Base-by-base conservation (phyloP, 2,888 invertebrate genomes). In the Tetranychus piercei region DNA sequence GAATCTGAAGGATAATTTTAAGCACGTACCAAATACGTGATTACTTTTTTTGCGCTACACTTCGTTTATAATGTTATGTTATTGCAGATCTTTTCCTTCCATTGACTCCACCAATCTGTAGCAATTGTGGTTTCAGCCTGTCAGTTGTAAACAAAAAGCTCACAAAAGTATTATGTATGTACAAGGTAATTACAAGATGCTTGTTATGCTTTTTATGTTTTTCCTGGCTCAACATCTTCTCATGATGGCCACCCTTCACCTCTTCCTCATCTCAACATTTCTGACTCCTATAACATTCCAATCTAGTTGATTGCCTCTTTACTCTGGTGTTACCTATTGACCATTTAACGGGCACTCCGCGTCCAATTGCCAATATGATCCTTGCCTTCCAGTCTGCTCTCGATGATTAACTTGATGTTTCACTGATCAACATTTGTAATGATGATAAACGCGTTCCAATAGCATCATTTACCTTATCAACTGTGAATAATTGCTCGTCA, bases 141-240 rank as follows among this genome's bases (percentile, higher is more conserved):
- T 34, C 34, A 34, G 34, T 34, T 34, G 34, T 34, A 34, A 34
- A 34, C 34, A 34, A 34, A 34, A 34, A n/a, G n/a, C n/a, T n/a
- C n/a, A n/a, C n/a, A n/a, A n/a, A n/a, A 34, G 34, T 34, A 34
- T 34, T 55, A 15, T 55, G 55, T 55, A 55, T 55, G 55, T 55
- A 55, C 55, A 55, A 55, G 55, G 55, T 55, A 55, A 55, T 55
- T 55, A 55, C 55, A 55, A 55, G 7, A 55, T 55, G 55, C 55
- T 55, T 55, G 55, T 55, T 55, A 55, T 55, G 55, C 55, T 55
- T 55, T 55, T 55, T 55, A 55, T 55, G 55, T 55, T 55, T 55
- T 55, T 7, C 55, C 2, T 2, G 15, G 9, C 55, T 15, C 55
- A 9, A 55, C 15, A 11, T 45, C 15, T 15, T 15, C 55, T 55